Evolutionary conservation across 2,797 vertebrate genomes (phyloP), one percentile per base, ranked within the genome.

Genomic region (Platyrinchus mystaceus): DNA sequence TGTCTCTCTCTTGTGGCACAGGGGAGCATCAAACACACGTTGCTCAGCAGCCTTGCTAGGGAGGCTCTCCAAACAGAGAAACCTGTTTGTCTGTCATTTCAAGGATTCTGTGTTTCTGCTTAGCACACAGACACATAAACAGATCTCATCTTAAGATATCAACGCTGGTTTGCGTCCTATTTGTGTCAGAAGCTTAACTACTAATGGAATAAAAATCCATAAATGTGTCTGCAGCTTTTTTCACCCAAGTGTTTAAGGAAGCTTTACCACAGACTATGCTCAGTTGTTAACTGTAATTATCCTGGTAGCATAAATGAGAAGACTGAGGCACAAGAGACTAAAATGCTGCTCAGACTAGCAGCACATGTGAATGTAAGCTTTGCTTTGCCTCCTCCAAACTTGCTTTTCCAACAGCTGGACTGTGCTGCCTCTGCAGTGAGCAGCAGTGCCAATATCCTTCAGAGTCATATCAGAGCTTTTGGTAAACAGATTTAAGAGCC

Each of bases 121-220:
- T 90, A 94, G 70, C 49, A 62, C 68, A 37, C 32, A 67, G 59
- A 84, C 66, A 66, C 19, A 78, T 44, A 95, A 92, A 93, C 87
- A 97, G 92, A 84, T 69, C 44, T 89, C 0, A 0, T 59, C 63
- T 93, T 91, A 83, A 82, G 87, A 79, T 74, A 82, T 26, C 62
- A 76, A 60, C 73, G 46, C 41, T 73, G 67, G 1, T 95, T 78
- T 73, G 52, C 32, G 47, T 76, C 44, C 71, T 90, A 24, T 91
- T 95, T 89, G 77, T 78, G 86, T 63, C 62, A 95, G 66, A 87
- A 91, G 58, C 71, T 46, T 46, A 73, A 50, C 71, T 90, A 36
- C 79, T 92, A 89, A 92, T 83, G 88, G 79, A 93, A 68, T 80
- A 70, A 88, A 90, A 92, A 95, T 89, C 73, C 66, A 81, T 75